These are phyloP conservation scores for Salmo trutta DNA, from an alignment of 2,797 vertebrate genomes.

Conservation along the genomic window DNA sequence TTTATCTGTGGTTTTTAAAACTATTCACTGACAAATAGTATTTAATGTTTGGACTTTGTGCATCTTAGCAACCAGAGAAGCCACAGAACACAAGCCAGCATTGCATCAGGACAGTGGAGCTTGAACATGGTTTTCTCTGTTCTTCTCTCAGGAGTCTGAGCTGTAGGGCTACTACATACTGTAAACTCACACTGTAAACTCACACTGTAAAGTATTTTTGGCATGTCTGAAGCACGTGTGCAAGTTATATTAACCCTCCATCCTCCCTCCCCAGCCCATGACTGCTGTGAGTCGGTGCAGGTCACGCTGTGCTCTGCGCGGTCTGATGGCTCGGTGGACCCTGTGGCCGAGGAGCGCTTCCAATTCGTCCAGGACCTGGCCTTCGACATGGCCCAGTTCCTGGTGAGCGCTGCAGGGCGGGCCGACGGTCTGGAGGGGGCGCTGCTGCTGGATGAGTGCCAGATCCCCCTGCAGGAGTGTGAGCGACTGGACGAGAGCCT, in stretches of 20 bases:
- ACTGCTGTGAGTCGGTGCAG: constrained; percentile 86
- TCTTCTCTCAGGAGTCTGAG: neutral
- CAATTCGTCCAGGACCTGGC: constrained; percentile 85
- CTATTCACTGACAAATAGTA: constrained; percentile 8
- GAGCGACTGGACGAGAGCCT: constrained; percentile 82
- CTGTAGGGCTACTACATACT: neutral
- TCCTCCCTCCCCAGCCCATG: constrained; percentile 75
- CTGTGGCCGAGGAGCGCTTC: constrained; percentile 81
- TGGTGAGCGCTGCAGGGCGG: constrained; percentile 78
- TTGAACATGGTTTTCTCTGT: neutral
- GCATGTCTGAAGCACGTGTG: neutral
- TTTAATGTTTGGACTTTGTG: constrained; percentile 22
- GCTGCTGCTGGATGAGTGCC: constrained; percentile 77
- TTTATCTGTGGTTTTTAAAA: constrained; percentile 1
- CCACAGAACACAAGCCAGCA: neutral
- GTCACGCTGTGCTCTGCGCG: constrained; percentile 83
- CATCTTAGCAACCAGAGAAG: constrained; percentile 19
- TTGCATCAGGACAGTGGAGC: neutral
- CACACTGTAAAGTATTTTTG: neutral
- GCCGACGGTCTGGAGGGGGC: constrained; percentile 81
- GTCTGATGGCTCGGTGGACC: constrained; percentile 73
- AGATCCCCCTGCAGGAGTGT: constrained; percentile 76
- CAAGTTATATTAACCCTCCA: neutral
- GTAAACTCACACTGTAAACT: neutral
- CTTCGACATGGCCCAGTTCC: constrained; percentile 82